These are phyloP conservation scores for Sanderia malayensis DNA, from an alignment of 30 jellyfish, hydroid and myxozoan genomes.

Conservation along the genomic window DNA sequence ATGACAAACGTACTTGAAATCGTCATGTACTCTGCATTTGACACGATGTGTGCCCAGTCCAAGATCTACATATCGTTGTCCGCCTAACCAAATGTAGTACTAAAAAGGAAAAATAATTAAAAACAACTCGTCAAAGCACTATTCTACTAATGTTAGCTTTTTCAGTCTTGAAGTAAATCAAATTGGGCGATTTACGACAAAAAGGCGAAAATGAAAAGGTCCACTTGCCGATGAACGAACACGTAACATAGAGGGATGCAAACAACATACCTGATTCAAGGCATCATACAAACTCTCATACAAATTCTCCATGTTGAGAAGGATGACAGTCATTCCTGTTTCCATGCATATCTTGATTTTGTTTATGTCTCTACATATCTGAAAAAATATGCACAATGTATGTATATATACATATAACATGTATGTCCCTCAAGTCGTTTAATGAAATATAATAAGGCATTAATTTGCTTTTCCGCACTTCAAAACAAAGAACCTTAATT, in stretches of 20 bases:
- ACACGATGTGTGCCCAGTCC: conserved; percentile 86
- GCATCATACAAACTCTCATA: conserved; percentile 83
- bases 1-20: conserved; percentile 60
- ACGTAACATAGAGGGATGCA: too few relatives aligned
- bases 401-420: too few relatives aligned
- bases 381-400: neutral
- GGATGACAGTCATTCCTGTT: conserved; percentile 76
- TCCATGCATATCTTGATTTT: conserved; percentile 81
- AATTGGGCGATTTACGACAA: too few relatives aligned
- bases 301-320: conserved; percentile 74
- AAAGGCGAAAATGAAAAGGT: too few relatives aligned
- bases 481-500: too few relatives aligned
- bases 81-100: conserved; percentile 75
- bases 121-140: neutral
- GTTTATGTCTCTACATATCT: conserved; percentile 78
- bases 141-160: too few relatives aligned
- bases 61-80: conserved; percentile 75
- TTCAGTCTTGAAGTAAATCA: too few relatives aligned
- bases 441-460: too few relatives aligned
- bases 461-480: too few relatives aligned
- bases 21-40: conserved; percentile 83
- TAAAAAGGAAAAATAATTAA: neutral
- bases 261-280: conserved; percentile 63
- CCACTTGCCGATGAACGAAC: too few relatives aligned
- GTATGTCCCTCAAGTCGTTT: too few relatives aligned